Percentiles rank a stretch among this genome's conserved stretches.
Evolutionary conservation across 2,797 vertebrate genomes (phyloP).

Genomic region (Falco cherrug): DNA sequence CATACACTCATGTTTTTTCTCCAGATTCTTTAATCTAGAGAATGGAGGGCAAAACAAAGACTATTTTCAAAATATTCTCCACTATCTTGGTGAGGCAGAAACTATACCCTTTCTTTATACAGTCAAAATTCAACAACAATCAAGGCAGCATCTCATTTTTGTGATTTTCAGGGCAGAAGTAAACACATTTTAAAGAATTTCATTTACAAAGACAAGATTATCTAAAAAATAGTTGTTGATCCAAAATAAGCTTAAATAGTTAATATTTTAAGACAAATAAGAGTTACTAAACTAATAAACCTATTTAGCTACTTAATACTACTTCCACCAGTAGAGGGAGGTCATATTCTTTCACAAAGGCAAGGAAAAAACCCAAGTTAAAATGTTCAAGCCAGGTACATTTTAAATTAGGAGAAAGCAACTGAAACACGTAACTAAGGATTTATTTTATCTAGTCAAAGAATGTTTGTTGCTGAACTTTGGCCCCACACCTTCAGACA

Average conservation of each 20-base stretch:
- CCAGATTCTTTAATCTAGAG: background rate
- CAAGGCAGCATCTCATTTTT: background rate
- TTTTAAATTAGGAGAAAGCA: background rate
- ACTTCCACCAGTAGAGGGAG: slow-evolving; percentile 41
- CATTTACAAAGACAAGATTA: background rate
- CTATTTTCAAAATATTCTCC: background rate
- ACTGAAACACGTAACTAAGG: background rate
- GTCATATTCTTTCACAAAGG: background rate
- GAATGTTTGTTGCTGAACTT: background rate
- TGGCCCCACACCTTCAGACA: background rate
- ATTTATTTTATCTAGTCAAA: background rate
- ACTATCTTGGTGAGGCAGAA: background rate
- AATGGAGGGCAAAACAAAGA: background rate
- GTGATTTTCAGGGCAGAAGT: background rate
- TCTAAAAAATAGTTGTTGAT: background rate
- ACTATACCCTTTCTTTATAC: background rate
- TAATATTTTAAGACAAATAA: background rate
- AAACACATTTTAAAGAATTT: background rate
- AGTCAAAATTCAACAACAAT: background rate
- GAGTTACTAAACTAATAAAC: background rate
- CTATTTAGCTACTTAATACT: background rate
- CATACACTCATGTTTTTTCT: background rate
- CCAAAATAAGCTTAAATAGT: background rate
- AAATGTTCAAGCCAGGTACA: background rate
- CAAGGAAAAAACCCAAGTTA: background rate